Conservation (phyloP, 2,113 vertebrate species). For the Pogonocichla stellata region DNA sequence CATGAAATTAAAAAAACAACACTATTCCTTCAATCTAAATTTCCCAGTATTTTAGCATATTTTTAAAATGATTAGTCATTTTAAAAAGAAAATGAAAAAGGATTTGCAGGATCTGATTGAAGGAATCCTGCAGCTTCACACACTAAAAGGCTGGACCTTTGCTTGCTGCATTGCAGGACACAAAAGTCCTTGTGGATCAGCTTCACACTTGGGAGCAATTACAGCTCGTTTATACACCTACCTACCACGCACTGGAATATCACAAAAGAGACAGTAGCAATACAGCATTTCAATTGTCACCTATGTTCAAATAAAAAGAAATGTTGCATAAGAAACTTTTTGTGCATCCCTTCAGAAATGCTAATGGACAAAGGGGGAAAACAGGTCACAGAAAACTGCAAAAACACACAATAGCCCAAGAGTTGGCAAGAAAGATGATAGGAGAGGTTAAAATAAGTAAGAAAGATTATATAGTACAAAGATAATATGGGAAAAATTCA, state of each 20-base stretch:
- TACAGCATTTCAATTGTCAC: background rate
- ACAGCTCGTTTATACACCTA: background rate
- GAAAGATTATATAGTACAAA: constrained; percentile 36
- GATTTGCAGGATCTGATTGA: background rate
- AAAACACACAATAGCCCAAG: background rate
- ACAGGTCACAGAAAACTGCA: background rate
- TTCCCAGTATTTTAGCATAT: background rate
- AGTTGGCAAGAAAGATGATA: constrained; percentile 8
- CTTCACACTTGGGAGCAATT: background rate
- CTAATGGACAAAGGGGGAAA: background rate
- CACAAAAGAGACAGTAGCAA: background rate
- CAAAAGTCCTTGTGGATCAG: background rate
- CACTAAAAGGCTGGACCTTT: background rate
- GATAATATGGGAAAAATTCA: constrained; percentile 56
- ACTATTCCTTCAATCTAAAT: background rate
- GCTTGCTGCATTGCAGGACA: background rate
- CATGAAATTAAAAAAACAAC: background rate
- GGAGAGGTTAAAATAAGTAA: constrained; percentile 54
- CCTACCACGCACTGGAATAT: background rate
- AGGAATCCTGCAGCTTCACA: background rate
- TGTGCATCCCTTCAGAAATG: background rate
- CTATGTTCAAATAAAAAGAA: background rate
- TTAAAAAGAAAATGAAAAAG: background rate
- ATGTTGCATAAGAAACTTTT: background rate
- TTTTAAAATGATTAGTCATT: background rate